Base-by-base conservation (phyloP, 2,113 vertebrate genomes). In the Erinaceus europaeus region DNA sequence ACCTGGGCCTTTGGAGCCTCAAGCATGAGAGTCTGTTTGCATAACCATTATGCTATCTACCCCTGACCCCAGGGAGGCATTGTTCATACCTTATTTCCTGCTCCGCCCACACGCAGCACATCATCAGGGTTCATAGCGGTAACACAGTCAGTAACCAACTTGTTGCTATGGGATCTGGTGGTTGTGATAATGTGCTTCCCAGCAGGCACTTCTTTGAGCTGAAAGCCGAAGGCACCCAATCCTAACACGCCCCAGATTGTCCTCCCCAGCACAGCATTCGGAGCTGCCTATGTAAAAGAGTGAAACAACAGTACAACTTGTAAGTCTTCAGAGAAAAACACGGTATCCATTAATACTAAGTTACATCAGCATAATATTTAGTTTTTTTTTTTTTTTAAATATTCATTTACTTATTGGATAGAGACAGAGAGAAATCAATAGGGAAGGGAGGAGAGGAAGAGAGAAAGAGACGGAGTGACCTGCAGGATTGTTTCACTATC, bases 231-330 rank as follows among this genome's bases (percentile, higher is more conserved):
- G 59, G 98, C 97, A 0, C 99, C 99, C 73, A 99, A 81, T 42
- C 98, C 98, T 74, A 98, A 93, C 81, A 99, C 95, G 20, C 98
- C 99, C 99, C 99, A 99, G 71, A 99, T 98, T 3, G 99, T 99
- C 92, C 99, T 97, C 38, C 99, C 99, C 81, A 99, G 67, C 50
- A 88, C 59, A 5, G 97, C 98, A 27, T 95, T 96, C 10, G 97
- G 77, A 88, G 98, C 98, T 9, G 98, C 96, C 99, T 99, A 61
- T 0, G 52, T 2, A 67, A 89, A 87, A 21, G 1, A 62, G 32
- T 11, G 62, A 59, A 84, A n/a, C n/a, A 69, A 48, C 18, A 81
- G 77, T 20, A 77, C 23, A 61, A 46, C 32, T 76, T 55, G 34
- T 36, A 17, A 73, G 83, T 20, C 61, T 21, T 4, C 14, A 40